phyloP scores from a whole-genome alignment of 2,797 vertebrate genomes.

The Pangasius sanitwongsei region DNA sequence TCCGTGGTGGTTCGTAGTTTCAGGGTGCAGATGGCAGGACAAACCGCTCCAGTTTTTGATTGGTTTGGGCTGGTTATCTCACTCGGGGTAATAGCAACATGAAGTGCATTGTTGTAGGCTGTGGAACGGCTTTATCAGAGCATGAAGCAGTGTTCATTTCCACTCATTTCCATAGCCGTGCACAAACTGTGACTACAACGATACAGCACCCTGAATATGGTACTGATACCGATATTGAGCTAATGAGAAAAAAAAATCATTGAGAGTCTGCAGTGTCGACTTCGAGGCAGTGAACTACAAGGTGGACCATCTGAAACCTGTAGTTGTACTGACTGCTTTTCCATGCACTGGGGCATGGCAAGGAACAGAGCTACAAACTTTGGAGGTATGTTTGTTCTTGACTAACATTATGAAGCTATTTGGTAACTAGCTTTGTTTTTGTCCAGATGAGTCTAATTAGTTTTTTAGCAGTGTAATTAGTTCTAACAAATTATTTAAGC shows the following conservation, averaged over 20 bases:
- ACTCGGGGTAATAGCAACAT: background rate
- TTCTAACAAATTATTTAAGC: background rate
- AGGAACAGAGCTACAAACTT: background rate
- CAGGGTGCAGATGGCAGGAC: background rate
- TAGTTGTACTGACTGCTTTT: background rate
- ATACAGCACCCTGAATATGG: background rate
- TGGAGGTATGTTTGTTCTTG: background rate
- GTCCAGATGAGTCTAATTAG: background rate
- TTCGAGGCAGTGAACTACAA: background rate
- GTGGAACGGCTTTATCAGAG: background rate
- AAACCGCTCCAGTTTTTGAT: background rate
- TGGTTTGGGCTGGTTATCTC: background rate
- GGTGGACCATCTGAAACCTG: background rate
- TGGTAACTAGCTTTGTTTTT: background rate
- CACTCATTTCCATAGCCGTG: background rate
- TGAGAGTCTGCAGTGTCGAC: background rate
- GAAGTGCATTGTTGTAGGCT: background rate
- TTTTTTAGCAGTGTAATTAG: background rate
- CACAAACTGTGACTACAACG: background rate
- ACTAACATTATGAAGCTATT: background rate
- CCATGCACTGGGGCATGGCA: background rate
- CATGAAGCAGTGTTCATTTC: background rate
- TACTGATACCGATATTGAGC: background rate
- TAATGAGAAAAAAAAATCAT: background rate
- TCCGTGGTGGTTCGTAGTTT: background rate